A percentile compares a stretch with the other conserved stretches of the same genome.
These are phyloP conservation scores for Burhinus bistriatus DNA, from an alignment of 2,113 vertebrate genomes.

Conservation along the genomic window DNA sequence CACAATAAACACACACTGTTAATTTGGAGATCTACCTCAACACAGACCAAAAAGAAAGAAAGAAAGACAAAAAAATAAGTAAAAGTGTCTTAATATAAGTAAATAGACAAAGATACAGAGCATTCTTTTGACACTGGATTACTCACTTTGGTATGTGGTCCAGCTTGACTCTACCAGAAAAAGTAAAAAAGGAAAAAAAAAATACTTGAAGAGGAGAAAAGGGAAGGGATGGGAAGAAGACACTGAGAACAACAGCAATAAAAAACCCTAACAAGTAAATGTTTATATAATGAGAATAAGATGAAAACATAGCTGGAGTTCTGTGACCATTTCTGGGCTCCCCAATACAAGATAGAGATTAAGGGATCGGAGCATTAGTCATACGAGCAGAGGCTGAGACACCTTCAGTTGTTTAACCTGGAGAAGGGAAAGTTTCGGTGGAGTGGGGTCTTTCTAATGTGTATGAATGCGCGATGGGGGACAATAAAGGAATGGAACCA, in stretches of 20 bases:
- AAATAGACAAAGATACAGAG: slow-evolving; percentile 10
- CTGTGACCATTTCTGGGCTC: not conserved
- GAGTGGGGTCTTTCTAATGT: not conserved
- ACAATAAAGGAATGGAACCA: not conserved
- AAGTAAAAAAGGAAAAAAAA: not conserved
- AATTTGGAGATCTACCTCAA: not conserved
- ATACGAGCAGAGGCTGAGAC: not conserved
- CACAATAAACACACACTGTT: not conserved
- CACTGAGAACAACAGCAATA: not conserved
- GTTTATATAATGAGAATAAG: not conserved
- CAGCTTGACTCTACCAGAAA: not conserved
- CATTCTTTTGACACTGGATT: not conserved
- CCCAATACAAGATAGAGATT: not conserved
- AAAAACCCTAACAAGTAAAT: not conserved
- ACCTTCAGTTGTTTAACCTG: not conserved
- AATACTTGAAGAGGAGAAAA: not conserved
- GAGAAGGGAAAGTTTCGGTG: not conserved
- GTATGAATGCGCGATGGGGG: not conserved
- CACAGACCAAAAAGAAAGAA: not conserved
- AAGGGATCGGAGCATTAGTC: not conserved
- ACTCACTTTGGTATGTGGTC: not conserved
- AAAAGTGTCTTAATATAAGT: not conserved
- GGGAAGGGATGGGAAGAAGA: not conserved
- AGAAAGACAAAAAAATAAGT: not conserved
- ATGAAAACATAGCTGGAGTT: not conserved